A percentile compares a stretch with the other conserved stretches of the same genome.
These are phyloP conservation scores for Trematomus loennbergii DNA, from an alignment of 2,113 vertebrate genomes.

Conservation along the genomic window DNA sequence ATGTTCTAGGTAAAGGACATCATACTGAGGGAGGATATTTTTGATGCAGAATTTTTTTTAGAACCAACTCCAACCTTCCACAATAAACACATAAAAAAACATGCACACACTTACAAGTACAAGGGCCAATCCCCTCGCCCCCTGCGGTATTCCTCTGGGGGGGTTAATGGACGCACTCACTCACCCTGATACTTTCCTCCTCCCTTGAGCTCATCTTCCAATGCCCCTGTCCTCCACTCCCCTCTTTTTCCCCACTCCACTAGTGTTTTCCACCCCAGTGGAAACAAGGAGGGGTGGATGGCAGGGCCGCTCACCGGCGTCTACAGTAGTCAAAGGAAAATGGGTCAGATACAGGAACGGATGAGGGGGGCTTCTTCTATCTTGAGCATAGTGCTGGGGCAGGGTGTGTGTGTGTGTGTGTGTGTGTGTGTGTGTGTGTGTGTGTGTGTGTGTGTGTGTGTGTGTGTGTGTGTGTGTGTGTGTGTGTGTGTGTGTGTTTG, in stretches of 20 bases:
- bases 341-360: slow-evolving; percentile 71
- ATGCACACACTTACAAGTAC: slow-evolving; percentile 41
- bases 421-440: slow-evolving; percentile 9
- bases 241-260: slow-evolving; percentile 57
- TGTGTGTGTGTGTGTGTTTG: background rate
- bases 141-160: slow-evolving; percentile 56
- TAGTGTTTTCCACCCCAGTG: slow-evolving; percentile 75
- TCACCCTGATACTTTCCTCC: slow-evolving; percentile 64
- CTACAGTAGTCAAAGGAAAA: slow-evolving; percentile 63
- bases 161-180: slow-evolving; percentile 75
- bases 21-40: slow-evolving; percentile 11
- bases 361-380: slow-evolving; percentile 34
- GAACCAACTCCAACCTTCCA: slow-evolving; percentile 43
- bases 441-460: background rate
- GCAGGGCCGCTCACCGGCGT: slow-evolving; percentile 30
- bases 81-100: slow-evolving; percentile 27
- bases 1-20: slow-evolving; percentile 13
- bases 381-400: slow-evolving; percentile 20
- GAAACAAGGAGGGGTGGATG: slow-evolving; percentile 59
- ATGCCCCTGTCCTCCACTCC: slow-evolving; percentile 53
- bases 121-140: slow-evolving; percentile 31
- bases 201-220: slow-evolving; percentile 62
- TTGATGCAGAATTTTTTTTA: slow-evolving; percentile 15
- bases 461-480: background rate
- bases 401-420: slow-evolving; percentile 22